These are phyloP conservation scores for Suncus etruscus DNA, from an alignment of 2,113 vertebrate species.

Conservation along the genomic window DNA sequence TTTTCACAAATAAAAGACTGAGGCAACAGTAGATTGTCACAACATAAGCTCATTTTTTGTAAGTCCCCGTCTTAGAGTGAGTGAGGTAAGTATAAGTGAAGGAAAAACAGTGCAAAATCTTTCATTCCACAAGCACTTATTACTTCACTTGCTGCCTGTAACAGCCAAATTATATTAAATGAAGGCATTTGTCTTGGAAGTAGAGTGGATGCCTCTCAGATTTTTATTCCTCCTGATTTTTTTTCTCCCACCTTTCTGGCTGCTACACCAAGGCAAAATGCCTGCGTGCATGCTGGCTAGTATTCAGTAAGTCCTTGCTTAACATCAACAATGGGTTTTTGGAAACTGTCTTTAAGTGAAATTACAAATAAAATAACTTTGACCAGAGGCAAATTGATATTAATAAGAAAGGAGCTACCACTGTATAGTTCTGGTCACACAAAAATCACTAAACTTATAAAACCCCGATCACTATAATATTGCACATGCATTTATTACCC, in stretches of 20 bases:
- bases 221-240: neutral
- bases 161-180: neutral
- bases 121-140: conserved; percentile 14
- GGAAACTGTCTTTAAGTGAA: too few relatives aligned
- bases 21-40: neutral
- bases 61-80: neutral
- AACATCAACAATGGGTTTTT: too few relatives aligned
- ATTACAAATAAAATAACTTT: too few relatives aligned
- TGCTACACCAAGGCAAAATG: neutral
- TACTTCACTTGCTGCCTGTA: neutral
- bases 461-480: neutral
- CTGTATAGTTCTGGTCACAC: neutral
- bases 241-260: neutral
- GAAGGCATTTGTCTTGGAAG: neutral
- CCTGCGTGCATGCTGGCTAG: too few relatives aligned
- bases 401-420: neutral
- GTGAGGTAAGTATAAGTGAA: neutral
- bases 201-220: neutral
- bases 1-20: conserved; percentile 36
- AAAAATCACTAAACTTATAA: neutral
- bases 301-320: too few relatives aligned
- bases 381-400: too few relatives aligned
- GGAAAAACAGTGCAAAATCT: neutral
- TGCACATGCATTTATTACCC: too few relatives aligned
- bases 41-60: neutral